These are phyloP conservation scores for Percina caprodes DNA, from an alignment of 2,113 vertebrate genomes.

Conservation along the genomic window DNA sequence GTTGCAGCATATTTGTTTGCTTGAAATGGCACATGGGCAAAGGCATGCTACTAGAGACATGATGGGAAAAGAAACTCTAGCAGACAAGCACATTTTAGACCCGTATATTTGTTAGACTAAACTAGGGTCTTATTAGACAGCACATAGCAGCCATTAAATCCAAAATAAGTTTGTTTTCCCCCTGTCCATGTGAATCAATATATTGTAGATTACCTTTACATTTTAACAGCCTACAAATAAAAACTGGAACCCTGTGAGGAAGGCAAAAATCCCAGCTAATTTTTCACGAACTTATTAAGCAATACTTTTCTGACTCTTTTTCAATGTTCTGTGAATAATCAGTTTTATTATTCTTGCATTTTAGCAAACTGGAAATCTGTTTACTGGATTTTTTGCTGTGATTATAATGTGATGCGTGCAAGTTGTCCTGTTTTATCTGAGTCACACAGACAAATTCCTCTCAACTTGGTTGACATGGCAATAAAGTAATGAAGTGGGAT, in stretches of 20 bases:
- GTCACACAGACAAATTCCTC: constrained; percentile 5
- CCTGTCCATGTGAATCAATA: background rate
- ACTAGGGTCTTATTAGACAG: background rate
- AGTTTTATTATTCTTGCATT: background rate
- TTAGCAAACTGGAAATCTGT: background rate
- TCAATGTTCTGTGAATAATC: background rate
- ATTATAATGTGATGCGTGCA: background rate
- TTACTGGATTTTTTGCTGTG: background rate
- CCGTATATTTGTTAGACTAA: background rate
- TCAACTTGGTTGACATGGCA: constrained; percentile 35
- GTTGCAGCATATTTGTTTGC: constrained; percentile 4
- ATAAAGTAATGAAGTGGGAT: constrained; percentile 37
- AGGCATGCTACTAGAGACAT: background rate
- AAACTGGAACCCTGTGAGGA: background rate
- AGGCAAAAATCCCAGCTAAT: background rate
- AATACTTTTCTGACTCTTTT: background rate
- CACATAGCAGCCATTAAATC: background rate
- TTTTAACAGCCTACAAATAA: background rate
- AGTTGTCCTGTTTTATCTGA: background rate
- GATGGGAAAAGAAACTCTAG: constrained; percentile 4
- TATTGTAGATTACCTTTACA: background rate
- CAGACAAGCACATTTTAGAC: background rate
- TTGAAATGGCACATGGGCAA: background rate
- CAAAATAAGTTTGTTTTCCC: background rate
- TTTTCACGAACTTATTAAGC: background rate